Base-by-base conservation (phyloP, 2,113 vertebrate genomes). In the Neogobius melanostomus region DNA sequence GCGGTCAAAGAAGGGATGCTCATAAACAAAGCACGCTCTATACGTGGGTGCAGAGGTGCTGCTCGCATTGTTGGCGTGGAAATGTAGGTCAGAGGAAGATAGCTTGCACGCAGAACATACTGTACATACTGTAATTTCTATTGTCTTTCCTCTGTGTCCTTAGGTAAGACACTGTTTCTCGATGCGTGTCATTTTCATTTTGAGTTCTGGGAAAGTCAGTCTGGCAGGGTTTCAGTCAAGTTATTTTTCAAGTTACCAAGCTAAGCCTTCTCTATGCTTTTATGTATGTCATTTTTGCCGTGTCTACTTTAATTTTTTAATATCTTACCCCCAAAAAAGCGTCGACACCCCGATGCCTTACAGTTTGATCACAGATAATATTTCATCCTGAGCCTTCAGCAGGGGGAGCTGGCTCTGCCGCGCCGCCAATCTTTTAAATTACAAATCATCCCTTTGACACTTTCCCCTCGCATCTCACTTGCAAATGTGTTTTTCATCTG, bases 381-480 rank as follows among this genome's bases (percentile, higher is more conserved):
- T 59, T 42, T 42, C 56, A 5, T 4, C 0, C 6, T 0, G 1
- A 7, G 56, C n/a, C 21, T 59, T 59, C 11, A 36, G 56, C 56
- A 59, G 14, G 9, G 5, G 56, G 16, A 59, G 46, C 28, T 7
- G 17, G 5, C 11, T 9, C 56, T 9, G 56, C 56, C 28, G 36
- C 56, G 8, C 28, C 28, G 10, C 21, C 28, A 42, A 42, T 42
- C 56, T 59, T 44, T 61, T n/a, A 61, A 43, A 61, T 44, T 14
- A 44, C 59, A 61, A 44, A 61, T 61, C 59, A 44, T 61, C 36
- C 12, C 59, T 45, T 61, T 61, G 59, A 61, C 59, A 61, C 59
- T 61, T 44, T 45, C 59, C 7, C 59, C 3, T 45, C 28, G 36
- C 42, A 61, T 61, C 42, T 61, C 8, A 42, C 59, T 61, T 61